Evolutionary conservation across 2,797 vertebrate species (phyloP).

Genomic region (Saguinus oedipus): DNA sequence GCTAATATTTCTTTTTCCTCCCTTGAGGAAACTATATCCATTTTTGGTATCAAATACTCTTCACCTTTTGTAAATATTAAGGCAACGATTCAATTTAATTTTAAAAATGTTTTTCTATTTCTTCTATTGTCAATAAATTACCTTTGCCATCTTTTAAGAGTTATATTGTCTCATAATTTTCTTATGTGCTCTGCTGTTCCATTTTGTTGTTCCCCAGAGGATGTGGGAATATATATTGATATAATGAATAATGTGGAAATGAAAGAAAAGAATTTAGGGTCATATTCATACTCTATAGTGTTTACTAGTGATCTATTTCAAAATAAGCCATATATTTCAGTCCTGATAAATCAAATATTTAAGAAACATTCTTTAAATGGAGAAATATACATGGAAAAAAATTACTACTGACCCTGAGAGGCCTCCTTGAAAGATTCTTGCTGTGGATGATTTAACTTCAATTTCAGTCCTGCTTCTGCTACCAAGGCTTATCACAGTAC

Average conservation of each 20-base stretch:
- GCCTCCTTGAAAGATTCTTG: slow-evolving; percentile 65
- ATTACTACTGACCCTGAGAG: slow-evolving; percentile 72
- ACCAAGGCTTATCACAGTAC: slow-evolving; percentile 50
- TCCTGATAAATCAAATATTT: slow-evolving; percentile 75
- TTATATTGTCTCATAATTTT: slow-evolving; percentile 73
- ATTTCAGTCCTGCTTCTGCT: slow-evolving; percentile 50
- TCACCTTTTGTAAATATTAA: slow-evolving; percentile 67
- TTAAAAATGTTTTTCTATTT: slow-evolving; percentile 77
- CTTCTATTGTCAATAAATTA: slow-evolving; percentile 71
- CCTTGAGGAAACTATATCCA: slow-evolving; percentile 62
- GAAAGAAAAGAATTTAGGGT: slow-evolving; percentile 70
- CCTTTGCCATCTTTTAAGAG: slow-evolving; percentile 71
- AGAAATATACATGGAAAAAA: slow-evolving; percentile 72
- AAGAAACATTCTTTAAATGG: slow-evolving; percentile 72
- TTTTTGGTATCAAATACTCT: slow-evolving; percentile 68
- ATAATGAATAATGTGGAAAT: slow-evolving; percentile 63
- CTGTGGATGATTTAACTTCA: slow-evolving; percentile 71
- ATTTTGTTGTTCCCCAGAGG: slow-evolving; percentile 69
- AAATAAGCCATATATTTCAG: slow-evolving; percentile 73
- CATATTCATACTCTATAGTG: slow-evolving; percentile 40
- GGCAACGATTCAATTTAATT: slow-evolving; percentile 73
- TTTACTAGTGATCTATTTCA: slow-evolving; percentile 71
- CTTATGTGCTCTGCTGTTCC: slow-evolving; percentile 62
- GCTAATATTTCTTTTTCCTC: slow-evolving; percentile 71
- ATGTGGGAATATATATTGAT: slow-evolving; percentile 66